Evolutionary conservation across 2,113 vertebrate species (phyloP).

Genomic region (Macrotis lagotis): DNA sequence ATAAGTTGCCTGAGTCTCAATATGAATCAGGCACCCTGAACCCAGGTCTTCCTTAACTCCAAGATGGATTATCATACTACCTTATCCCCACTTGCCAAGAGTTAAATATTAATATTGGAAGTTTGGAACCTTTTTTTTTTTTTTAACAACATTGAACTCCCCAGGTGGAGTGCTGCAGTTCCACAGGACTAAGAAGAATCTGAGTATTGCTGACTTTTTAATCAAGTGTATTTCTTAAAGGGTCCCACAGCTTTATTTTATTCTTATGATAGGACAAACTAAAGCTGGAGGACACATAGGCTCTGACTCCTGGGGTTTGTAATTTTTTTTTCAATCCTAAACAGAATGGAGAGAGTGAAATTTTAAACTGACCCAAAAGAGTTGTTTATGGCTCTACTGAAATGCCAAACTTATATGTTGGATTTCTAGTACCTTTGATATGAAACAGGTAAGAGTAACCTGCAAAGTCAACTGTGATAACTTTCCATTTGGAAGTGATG

Average conservation of each 20-base stretch:
- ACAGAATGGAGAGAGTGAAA: not conserved
- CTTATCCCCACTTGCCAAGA: not conserved
- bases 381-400: not conserved
- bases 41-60: too few species aligned
- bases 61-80: not conserved
- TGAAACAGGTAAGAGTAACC: slow-evolving; percentile 40
- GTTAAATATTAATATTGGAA: not conserved
- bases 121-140: not conserved
- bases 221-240: not conserved
- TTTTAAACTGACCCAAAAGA: not conserved
- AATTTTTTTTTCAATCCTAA: slow-evolving; percentile 5
- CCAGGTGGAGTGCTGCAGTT: not conserved
- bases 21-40: not conserved
- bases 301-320: not conserved
- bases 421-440: not conserved
- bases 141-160: not conserved
- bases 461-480: not conserved
- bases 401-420: not conserved
- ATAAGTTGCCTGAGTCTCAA: not conserved
- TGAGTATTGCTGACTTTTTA: not conserved
- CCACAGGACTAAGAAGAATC: not conserved
- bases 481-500: not conserved
- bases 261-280: not conserved
- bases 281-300: not conserved
- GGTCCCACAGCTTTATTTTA: not conserved